These are phyloP conservation scores for Sisyra nigra DNA, from an alignment of 2,888 invertebrate species.

Conservation along the genomic window DNA sequence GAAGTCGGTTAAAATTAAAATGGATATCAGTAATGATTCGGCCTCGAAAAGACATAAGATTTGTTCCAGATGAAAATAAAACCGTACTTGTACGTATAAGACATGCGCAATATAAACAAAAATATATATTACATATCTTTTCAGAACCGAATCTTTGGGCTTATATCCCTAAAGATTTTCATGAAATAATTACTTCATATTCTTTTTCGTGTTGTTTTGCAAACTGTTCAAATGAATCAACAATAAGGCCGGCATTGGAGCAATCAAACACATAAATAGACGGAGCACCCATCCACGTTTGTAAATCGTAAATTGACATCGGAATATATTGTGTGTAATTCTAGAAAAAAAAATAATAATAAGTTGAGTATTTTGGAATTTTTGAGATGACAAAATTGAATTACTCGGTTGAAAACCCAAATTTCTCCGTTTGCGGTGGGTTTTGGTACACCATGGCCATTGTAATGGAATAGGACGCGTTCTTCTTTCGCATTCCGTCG, in stretches of 20 bases:
- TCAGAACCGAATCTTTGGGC: not conserved
- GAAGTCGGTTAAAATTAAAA: no score
- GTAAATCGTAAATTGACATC: slow-evolving; percentile 92
- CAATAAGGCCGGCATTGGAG: slow-evolving; percentile 93
- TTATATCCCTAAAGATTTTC: not conserved
- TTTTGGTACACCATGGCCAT: slow-evolving; percentile 97
- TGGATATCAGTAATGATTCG: no score
- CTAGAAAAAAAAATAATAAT: slow-evolving; percentile 29
- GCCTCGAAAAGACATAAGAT: no score
- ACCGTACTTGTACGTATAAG: not conserved
- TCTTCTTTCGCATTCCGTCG: slow-evolving; percentile 96
- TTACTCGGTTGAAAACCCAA: slow-evolving; percentile 84
- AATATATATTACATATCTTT: no score
- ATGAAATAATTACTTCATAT: slow-evolving; percentile 41
- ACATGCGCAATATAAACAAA: not conserved
- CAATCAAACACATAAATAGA: slow-evolving; percentile 99
- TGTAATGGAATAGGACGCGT: slow-evolving; percentile 96
- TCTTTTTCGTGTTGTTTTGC: slow-evolving; percentile 83
- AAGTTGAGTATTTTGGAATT: not conserved
- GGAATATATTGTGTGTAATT: slow-evolving; percentile 99
- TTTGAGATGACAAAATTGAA: not conserved
- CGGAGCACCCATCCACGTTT: slow-evolving; percentile 98
- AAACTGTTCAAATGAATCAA: slow-evolving; percentile 78
- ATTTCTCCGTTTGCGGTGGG: slow-evolving; percentile 97
- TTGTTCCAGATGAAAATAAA: no score